Evolutionary conservation across 2,113 vertebrate genomes (phyloP).

Genomic region (Tragelaphus imberbis): DNA sequence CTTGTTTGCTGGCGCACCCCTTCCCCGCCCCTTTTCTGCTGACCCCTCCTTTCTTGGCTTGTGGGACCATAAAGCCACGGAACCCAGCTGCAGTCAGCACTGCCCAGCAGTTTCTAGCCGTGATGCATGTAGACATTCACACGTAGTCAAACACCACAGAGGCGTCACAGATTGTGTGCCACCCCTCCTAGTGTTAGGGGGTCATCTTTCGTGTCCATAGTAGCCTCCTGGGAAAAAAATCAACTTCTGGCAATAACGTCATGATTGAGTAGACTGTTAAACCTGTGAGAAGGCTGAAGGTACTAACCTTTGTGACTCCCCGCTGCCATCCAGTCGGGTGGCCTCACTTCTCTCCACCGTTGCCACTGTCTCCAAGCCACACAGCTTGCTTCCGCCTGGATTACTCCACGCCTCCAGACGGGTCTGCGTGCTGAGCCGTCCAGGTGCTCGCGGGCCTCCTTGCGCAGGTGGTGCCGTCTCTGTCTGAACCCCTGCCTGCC

Average conservation of each 20-base stretch:
- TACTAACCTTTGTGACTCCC: accelerated
- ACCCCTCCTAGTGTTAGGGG: background rate
- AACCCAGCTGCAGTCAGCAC: background rate
- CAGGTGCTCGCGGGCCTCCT: background rate
- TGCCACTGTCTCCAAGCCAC: background rate
- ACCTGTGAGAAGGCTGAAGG: background rate
- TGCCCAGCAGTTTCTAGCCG: background rate
- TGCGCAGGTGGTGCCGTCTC: accelerated
- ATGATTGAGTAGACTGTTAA: background rate
- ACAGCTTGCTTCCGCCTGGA: background rate
- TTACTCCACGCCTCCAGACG: background rate
- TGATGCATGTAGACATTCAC: background rate
- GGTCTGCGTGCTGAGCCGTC: background rate
- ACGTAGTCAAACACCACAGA: accelerated
- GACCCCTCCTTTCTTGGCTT: background rate
- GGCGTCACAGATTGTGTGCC: background rate
- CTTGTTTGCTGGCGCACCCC: background rate
- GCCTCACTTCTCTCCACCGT: background rate
- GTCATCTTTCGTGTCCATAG: background rate
- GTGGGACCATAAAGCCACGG: accelerated
- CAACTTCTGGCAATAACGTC: background rate
- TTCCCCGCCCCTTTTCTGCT: background rate
- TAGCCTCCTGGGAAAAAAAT: background rate
- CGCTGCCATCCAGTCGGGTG: accelerated
- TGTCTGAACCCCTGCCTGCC: background rate